phyloP scores from a whole-genome alignment of 2,113 vertebrate species.

The Bufo gargarizans region DNA sequence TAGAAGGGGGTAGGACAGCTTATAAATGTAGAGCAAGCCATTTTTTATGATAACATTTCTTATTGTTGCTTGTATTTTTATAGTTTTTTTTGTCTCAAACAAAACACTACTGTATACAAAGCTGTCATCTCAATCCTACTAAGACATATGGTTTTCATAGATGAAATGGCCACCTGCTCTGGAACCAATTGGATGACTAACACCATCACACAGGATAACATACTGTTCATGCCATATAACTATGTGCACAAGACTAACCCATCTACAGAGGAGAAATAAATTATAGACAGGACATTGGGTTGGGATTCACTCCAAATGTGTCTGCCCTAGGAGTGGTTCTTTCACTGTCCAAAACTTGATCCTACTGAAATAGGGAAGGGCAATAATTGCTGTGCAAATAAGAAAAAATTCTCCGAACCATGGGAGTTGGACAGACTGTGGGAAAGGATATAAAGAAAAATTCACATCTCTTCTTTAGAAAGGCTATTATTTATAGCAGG shows the following conservation, averaged over 20 bases:
- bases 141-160: too few species aligned
- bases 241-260: background rate
- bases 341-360: conserved; percentile 10
- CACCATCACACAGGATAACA: too few species aligned
- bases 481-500: conserved; percentile 13
- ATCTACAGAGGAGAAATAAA: background rate
- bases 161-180: too few species aligned
- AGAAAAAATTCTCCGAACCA: background rate
- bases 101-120: too few species aligned
- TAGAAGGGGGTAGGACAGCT: too few species aligned
- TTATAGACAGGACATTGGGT: background rate
- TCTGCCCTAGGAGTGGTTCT: conserved; percentile 3
- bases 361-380: background rate
- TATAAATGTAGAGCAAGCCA: too few species aligned
- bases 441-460: conserved; percentile 34
- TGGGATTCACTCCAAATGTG: conserved; percentile 3
- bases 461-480: conserved; percentile 43
- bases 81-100: too few species aligned
- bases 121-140: too few species aligned
- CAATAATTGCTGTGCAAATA: conserved; percentile 20
- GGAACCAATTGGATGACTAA: too few species aligned
- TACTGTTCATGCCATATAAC: too few species aligned
- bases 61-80: too few species aligned
- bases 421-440: conserved; percentile 15
- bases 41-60: too few species aligned